These are phyloP conservation scores for Onchidella celtica DNA, from an alignment of 2,888 invertebrate species.

Conservation along the genomic window DNA sequence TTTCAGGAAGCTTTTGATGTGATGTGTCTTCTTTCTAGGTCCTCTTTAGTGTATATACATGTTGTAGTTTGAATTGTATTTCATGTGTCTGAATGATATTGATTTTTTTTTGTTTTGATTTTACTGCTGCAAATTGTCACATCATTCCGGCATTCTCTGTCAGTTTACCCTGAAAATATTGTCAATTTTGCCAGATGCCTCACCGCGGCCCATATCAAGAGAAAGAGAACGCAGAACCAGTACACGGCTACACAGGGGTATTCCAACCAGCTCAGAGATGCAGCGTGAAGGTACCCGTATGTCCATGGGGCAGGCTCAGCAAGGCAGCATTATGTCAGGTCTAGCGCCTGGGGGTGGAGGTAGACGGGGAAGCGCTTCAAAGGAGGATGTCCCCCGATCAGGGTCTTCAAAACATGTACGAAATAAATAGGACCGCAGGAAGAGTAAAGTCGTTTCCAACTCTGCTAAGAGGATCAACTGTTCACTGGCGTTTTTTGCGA, in stretches of 20 bases:
- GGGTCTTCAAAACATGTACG: slow-evolving; percentile 71
- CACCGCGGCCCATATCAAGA: slow-evolving; percentile 76
- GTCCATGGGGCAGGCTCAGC: slow-evolving; percentile 67
- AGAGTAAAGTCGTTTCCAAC: no score
- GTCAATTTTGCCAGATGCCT: slow-evolving; percentile 72
- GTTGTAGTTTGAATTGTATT: no score
- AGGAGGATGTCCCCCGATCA: slow-evolving; percentile 71
- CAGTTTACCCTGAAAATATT: no score
- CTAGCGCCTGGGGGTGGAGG: slow-evolving; percentile 63
- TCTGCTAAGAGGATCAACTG: no score
- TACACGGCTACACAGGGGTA: slow-evolving; percentile 76
- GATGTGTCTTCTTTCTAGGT: no score
- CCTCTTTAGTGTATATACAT: no score
- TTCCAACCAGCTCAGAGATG: slow-evolving; percentile 71
- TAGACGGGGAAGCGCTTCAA: slow-evolving; percentile 76
- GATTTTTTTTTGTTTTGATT: no score
- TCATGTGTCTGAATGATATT: no score
- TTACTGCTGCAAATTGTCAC: no score
- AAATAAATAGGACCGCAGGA: slow-evolving; percentile 45
- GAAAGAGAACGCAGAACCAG: slow-evolving; percentile 76
- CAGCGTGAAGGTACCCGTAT: slow-evolving; percentile 69
- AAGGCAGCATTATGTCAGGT: slow-evolving; percentile 61
- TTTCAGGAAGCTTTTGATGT: no score
- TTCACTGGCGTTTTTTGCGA: no score
- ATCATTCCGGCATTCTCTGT: no score